Evolutionary conservation across 2,113 vertebrate species (phyloP), one percentile per base, ranked within the genome.

Genomic region (Pyrgilauda ruficollis): DNA sequence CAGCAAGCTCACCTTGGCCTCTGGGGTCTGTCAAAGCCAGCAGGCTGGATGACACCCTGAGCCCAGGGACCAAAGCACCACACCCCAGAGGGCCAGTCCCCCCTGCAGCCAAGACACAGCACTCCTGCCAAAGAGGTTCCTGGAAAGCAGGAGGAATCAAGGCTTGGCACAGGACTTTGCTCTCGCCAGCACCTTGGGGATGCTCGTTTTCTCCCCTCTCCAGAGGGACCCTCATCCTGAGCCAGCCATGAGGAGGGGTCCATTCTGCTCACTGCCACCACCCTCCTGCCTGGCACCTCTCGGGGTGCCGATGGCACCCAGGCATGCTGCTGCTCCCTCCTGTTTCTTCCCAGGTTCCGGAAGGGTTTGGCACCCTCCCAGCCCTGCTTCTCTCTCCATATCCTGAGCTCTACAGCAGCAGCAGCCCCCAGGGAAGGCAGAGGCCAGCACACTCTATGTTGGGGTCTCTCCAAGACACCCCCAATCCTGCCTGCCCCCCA

Each of bases 151-250:
- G 44, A 94, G 31, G 26, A 67, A 75, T 37, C 43, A 23, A 35
- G 37, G 62, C 58, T 89, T 76, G 56, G 74, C 87, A 63, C 0
- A 0, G 43, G 37, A 70, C 43, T 87, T 74, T 3, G 6, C 46
- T 67, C 47, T 89, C 0, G 0, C 81, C 44, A 75, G 28, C 1
- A 2, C 44, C 2, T 2, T 2, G 1, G n/a, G 11, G 21, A 56
- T 41, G 39, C 22, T 81, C 0, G 0, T 55, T 76, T 82, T 56
- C 27, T 78, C 24, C 13, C 4, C 10, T n/a, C 21, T 49, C 64
- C 2, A 1, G 46, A 53, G 11, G 26, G n/a, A 39, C 14, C 11
- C 10, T 47, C 1, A 1, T 28, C 56, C 76, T 28, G 26, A 69
- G 13, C 21, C 33, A 27, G 13, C 24, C 80, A 63, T 8, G 18